Evolutionary conservation across 2,888 invertebrate species (phyloP).

Genomic region (Dysmachus trigonus): DNA sequence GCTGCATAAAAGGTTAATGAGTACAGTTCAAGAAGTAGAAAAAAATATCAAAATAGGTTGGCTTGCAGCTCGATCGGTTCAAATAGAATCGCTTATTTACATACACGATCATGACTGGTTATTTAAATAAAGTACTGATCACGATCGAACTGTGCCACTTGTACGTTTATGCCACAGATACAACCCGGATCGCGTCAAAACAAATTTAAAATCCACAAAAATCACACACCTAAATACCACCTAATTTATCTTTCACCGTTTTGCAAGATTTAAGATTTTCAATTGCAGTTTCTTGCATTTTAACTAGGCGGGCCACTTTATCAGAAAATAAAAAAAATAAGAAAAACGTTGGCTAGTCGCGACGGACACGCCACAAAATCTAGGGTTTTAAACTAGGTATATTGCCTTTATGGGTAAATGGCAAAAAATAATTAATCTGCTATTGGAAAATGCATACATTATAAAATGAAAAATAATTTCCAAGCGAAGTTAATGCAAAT

Average conservation of each 20-base stretch:
- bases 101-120: conserved; percentile 17
- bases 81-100: conserved; percentile 18
- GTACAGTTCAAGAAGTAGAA: background rate
- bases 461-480: background rate
- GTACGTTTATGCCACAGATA: background rate
- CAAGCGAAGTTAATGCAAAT: background rate
- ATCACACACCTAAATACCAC: background rate
- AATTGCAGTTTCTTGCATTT: background rate
- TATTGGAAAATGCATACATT: background rate
- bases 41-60: background rate
- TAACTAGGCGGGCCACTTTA: background rate
- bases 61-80: background rate
- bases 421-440: background rate
- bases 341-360: background rate
- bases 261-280: background rate
- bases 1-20: conserved; percentile 31
- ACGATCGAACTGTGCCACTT: background rate
- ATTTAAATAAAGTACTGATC: background rate
- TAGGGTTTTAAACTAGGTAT: background rate
- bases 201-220: background rate
- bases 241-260: background rate
- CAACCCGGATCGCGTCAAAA: conserved; percentile 20
- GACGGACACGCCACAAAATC: background rate
- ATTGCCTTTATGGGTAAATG: background rate
- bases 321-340: background rate